A percentile compares a stretch with the other conserved stretches of the same genome.
Evolutionary conservation across 2,888 invertebrate species (phyloP).

Genomic region (Chymomyza caudatula): DNA sequence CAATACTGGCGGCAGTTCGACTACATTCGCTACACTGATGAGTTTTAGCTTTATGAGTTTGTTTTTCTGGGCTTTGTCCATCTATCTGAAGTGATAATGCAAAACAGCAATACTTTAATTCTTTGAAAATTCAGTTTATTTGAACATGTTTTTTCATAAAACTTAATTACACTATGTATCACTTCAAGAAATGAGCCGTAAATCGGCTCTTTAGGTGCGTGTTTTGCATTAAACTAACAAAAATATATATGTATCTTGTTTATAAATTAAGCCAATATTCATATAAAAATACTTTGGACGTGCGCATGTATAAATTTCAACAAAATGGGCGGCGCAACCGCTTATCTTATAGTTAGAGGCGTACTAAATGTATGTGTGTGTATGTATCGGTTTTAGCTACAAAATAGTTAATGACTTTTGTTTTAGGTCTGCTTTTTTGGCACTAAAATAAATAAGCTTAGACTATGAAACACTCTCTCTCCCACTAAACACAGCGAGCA

Average conservation of each 20-base stretch:
- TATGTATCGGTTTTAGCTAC: background rate
- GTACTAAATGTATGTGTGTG: background rate
- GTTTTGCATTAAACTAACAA: conserved; percentile 25
- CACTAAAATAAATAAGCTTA: conserved; percentile 40
- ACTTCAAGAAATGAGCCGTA: conserved; percentile 41
- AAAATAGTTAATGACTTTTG: conserved; percentile 60
- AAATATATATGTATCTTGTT: conserved; percentile 14
- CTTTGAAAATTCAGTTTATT: background rate
- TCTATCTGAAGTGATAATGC: conserved; percentile 39
- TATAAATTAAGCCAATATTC: conserved; percentile 20
- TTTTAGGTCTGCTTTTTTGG: conserved; percentile 40
- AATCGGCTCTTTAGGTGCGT: conserved; percentile 1
- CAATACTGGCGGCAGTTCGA: conserved; percentile 28
- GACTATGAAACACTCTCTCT: background rate
- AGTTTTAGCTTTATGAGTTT: conserved; percentile 63
- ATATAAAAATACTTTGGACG: conserved; percentile 59
- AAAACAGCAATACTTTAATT: background rate
- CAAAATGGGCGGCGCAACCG: conserved; percentile 4
- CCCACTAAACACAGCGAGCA: background rate
- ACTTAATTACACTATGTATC: conserved; percentile 48
- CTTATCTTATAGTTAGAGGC: background rate
- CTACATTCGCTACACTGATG: conserved; percentile 49
- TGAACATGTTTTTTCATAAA: background rate
- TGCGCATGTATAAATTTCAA: conserved; percentile 47
- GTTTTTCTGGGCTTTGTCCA: conserved; percentile 61